phyloP scores from a whole-genome alignment of 1,140 invertebrate species.

The Ips nitidus region DNA sequence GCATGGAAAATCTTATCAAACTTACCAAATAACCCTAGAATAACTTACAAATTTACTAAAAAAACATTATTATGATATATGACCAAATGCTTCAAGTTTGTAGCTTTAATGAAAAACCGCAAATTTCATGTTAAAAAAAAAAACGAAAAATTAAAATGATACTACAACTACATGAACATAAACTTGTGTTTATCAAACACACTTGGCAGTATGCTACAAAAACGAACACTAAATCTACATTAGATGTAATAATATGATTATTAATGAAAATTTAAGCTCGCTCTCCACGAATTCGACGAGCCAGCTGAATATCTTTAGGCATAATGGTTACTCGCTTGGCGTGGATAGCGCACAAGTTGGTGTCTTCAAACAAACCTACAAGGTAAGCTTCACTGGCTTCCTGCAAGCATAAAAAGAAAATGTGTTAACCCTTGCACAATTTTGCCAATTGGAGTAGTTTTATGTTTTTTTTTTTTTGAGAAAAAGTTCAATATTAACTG shows the following conservation, averaged over 20 bases:
- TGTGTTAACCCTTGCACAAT: background rate
- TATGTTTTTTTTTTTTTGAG: too few species aligned
- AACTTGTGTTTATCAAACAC: constrained; percentile 1
- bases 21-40: background rate
- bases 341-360: constrained; percentile 84
- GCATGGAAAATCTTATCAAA: constrained; percentile 1
- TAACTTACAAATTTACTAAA: background rate
- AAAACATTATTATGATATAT: constrained; percentile 3
- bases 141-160: background rate
- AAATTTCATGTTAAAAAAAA: background rate
- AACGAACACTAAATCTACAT: constrained; percentile 25
- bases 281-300: constrained; percentile 82
- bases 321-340: constrained; percentile 94
- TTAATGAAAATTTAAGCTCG: constrained; percentile 66
- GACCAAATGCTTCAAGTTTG: background rate
- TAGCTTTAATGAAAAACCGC: background rate
- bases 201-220: constrained; percentile 22
- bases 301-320: constrained; percentile 94
- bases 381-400: constrained; percentile 86
- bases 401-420: constrained; percentile 51
- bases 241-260: constrained; percentile 17
- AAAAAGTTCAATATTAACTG: too few species aligned
- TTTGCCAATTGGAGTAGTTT: too few species aligned
- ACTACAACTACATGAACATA: background rate
- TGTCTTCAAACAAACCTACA: constrained; percentile 79